Conservation (phyloP, 2,113 vertebrate species). For the Malurus cyaneus region DNA sequence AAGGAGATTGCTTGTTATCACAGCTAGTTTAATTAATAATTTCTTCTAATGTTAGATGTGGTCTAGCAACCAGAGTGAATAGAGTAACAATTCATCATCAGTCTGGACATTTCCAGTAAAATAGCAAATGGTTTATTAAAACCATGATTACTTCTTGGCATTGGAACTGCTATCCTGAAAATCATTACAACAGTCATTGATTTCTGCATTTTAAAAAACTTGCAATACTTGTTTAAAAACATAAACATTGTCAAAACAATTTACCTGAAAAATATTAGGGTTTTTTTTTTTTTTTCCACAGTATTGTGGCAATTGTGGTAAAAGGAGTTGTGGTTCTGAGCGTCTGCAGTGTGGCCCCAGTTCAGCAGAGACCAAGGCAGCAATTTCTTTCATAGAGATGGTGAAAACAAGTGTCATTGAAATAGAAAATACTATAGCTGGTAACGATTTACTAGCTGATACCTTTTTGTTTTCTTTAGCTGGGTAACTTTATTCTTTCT, state of each 20-base stretch:
- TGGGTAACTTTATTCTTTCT: background rate
- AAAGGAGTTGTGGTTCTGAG: background rate
- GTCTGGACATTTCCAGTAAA: constrained; percentile 35
- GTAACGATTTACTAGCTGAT: background rate
- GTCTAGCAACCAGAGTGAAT: background rate
- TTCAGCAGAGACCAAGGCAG: background rate
- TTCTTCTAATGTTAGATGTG: constrained; percentile 36
- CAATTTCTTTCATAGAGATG: background rate
- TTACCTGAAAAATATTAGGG: background rate
- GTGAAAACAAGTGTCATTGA: background rate
- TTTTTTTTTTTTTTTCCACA: background rate
- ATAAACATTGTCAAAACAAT: background rate
- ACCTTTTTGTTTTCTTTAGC: background rate
- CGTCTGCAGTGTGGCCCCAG: background rate
- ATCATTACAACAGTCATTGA: background rate
- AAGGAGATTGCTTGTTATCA: background rate
- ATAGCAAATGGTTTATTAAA: background rate
- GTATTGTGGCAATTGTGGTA: background rate
- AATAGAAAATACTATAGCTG: background rate
- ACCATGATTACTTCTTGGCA: constrained; percentile 22
- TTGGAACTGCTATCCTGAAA: background rate
- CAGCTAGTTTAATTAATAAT: background rate
- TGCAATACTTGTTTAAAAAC: background rate
- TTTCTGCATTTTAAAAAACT: background rate
- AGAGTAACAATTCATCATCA: constrained; percentile 12